These are phyloP conservation scores for Peromyscus californicus DNA, from an alignment of 2,113 vertebrate species.

Conservation along the genomic window DNA sequence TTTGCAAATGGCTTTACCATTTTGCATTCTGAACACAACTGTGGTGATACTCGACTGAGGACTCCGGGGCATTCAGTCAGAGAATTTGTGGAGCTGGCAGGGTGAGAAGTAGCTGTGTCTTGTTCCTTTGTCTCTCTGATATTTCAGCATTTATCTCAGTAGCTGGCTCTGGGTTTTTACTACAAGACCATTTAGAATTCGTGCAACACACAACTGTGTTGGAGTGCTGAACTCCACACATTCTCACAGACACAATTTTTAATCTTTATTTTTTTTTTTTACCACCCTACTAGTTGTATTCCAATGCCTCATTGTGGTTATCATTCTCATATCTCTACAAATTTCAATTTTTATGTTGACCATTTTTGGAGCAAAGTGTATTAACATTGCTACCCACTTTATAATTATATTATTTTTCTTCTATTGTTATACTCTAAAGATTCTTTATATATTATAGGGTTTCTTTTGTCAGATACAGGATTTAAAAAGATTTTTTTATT, in stretches of 20 bases:
- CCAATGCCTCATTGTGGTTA: neutral
- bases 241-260: neutral
- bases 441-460: neutral
- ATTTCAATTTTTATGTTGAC: neutral
- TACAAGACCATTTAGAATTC: too few relatives aligned
- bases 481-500: neutral
- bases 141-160: too few relatives aligned
- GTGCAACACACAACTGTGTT: neutral
- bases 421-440: neutral
- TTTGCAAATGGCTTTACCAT: neutral
- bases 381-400: neutral
- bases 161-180: too few relatives aligned
- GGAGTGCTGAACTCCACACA: neutral
- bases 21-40: neutral
- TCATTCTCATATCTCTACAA: neutral
- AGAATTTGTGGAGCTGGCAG: too few relatives aligned
- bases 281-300: neutral
- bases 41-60: too few relatives aligned
- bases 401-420: neutral
- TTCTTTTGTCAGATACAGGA: neutral
- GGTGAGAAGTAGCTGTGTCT: too few relatives aligned
- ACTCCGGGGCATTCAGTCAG: too few relatives aligned
- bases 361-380: neutral
- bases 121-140: too few relatives aligned
- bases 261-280: neutral